Base-by-base conservation (phyloP, 2,797 vertebrate species). In the Trematomus bernacchii region DNA sequence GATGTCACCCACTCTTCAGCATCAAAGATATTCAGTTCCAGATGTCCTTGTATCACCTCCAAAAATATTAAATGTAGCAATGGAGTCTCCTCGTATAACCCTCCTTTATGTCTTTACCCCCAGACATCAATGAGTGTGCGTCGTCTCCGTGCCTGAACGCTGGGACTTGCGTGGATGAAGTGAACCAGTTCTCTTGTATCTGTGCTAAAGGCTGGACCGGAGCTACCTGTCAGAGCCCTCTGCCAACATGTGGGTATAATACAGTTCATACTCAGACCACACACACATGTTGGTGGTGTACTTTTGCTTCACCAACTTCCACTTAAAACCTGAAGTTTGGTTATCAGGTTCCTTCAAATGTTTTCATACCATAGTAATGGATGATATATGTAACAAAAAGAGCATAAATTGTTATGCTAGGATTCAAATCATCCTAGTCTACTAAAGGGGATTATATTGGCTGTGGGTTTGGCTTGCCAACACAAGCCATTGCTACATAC, bases 161-260 rank as follows among this genome's bases (percentile, higher is more conserved):
- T 50, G 95, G 94, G 52, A 93, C 93, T 1, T 97, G 97, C 0
- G 77, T 93, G 90, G 95, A 96, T 66, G 95, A 96, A 44, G 83
- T 93, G 42, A 95, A 94, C 82, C 94, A 92, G 72, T 97, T 95
- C 78, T 91, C 86, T 0, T 97, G 97, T 82, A 73, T 93, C 51
- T 97, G 96, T 77, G 83, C 91, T 61, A 94, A 83, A 77, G 95
- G 95, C 77, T 97, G 97, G 97, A 84, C 95, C 1, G 96, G 97
- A 73, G 77, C 76, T 52, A 94, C 80, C 78, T 97, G 96, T 87
- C 95, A 96, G 79, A 96, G 88, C 77, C 93, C 96, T 0, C 12
- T 94, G 75, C 92, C 92, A 62, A 94, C 95, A 85, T 95, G 96
- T 97, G 92, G 78, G 96, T 93, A 71, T 33, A 62, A 59, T 61